A percentile compares a stretch with the other conserved stretches of the same genome.
phyloP scores from a whole-genome alignment of 2,113 vertebrate genomes.

The Eulemur macaco region DNA sequence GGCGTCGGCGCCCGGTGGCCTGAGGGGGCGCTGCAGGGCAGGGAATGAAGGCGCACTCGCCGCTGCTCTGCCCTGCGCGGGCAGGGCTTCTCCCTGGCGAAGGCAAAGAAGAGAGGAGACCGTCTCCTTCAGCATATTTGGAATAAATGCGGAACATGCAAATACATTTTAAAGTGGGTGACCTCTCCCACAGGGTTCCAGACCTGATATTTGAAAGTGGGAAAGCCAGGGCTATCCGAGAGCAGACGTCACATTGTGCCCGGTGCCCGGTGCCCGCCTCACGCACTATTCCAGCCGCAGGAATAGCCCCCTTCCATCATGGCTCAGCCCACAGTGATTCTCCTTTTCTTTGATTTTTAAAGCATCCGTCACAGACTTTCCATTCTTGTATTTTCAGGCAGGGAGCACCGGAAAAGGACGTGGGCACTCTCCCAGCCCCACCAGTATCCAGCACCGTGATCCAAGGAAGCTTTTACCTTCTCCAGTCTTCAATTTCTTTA shows the following conservation, averaged over 20 bases:
- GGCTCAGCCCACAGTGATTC: neutral
- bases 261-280: rapidly evolving
- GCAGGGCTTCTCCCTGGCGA: neutral
- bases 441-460: neutral
- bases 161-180: neutral
- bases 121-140: neutral
- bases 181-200: neutral
- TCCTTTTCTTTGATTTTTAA: neutral
- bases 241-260: neutral
- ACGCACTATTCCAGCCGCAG: neutral
- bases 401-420: neutral
- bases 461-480: neutral
- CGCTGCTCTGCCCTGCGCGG: rapidly evolving
- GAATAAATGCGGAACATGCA: neutral
- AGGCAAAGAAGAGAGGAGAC: neutral
- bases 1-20: conserved; percentile 20
- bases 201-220: neutral
- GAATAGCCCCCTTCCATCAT: rapidly evolving
- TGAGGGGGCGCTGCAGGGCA: conserved; percentile 79
- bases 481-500: neutral
- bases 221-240: neutral
- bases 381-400: neutral
- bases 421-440: neutral
- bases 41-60: conserved; percentile 53
- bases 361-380: neutral